These are phyloP conservation scores for Psephotus haematonotus DNA, from an alignment of 2,113 vertebrate species.

Conservation along the genomic window DNA sequence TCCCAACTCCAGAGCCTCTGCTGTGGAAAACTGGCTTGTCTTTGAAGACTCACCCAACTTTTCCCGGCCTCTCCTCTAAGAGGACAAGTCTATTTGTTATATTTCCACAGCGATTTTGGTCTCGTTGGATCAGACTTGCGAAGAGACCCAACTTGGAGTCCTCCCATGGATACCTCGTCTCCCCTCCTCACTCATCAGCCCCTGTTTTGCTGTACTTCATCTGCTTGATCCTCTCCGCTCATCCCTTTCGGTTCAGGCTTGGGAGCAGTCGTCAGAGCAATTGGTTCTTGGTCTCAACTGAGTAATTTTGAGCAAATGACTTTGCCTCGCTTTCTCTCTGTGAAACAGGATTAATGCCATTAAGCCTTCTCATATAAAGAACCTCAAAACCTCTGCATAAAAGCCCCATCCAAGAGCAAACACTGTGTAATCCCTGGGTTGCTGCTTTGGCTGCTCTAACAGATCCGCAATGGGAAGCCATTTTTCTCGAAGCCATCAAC, in stretches of 20 bases:
- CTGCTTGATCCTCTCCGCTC: neutral
- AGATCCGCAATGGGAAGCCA: neutral
- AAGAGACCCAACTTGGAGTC: neutral
- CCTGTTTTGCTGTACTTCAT: fast-evolving
- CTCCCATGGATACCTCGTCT: fast-evolving
- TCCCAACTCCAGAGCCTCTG: neutral
- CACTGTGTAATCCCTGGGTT: neutral
- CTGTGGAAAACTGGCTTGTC: neutral
- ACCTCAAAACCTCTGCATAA: neutral
- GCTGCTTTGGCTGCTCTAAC: neutral
- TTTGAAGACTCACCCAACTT: neutral
- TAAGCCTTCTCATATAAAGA: neutral
- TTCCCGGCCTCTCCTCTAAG: neutral
- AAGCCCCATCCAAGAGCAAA: neutral
- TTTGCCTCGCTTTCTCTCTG: neutral
- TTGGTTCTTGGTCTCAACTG: neutral
- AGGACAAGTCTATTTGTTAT: neutral
- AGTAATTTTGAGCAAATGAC: neutral
- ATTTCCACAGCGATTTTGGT: neutral
- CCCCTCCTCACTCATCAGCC: neutral
- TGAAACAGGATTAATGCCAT: neutral
- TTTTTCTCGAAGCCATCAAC: neutral
- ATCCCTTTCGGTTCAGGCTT: neutral
- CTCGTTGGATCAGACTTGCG: neutral
- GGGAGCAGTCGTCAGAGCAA: neutral